phyloP scores from a whole-genome alignment of 2,113 vertebrate species.

The Helogale parvula region DNA sequence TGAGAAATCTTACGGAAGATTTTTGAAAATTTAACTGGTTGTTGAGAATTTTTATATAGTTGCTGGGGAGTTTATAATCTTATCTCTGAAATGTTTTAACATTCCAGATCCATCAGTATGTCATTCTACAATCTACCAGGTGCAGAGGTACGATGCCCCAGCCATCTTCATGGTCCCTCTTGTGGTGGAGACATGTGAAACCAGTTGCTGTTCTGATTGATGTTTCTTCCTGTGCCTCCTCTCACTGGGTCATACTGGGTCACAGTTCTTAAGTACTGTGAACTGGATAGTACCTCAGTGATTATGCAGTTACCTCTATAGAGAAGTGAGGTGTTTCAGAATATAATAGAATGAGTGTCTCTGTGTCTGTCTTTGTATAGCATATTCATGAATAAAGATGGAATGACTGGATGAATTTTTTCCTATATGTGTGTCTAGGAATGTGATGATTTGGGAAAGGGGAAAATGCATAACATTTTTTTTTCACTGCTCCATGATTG shows the following conservation, averaged over 20 bases:
- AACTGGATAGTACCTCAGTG: neutral
- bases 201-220: neutral
- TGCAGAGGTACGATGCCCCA: neutral
- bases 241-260: neutral
- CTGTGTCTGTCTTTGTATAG: neutral
- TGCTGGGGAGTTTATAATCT: constrained; percentile 25
- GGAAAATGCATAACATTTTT: neutral
- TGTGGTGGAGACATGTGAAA: constrained; percentile 3
- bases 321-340: neutral
- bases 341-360: neutral
- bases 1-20: constrained; percentile 1
- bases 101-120: neutral
- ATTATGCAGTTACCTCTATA: neutral
- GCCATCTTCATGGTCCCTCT: neutral
- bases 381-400: neutral
- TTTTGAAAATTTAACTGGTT: constrained; percentile 31
- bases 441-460: neutral
- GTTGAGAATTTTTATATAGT: constrained; percentile 8
- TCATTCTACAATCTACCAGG: neutral
- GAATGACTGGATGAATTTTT: neutral
- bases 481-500: neutral
- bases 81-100: constrained; percentile 21
- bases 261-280: neutral
- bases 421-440: neutral
- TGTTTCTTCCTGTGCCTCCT: neutral